Conservation (phyloP, 2,797 vertebrate genomes). For the Loriculus beryllinus region DNA sequence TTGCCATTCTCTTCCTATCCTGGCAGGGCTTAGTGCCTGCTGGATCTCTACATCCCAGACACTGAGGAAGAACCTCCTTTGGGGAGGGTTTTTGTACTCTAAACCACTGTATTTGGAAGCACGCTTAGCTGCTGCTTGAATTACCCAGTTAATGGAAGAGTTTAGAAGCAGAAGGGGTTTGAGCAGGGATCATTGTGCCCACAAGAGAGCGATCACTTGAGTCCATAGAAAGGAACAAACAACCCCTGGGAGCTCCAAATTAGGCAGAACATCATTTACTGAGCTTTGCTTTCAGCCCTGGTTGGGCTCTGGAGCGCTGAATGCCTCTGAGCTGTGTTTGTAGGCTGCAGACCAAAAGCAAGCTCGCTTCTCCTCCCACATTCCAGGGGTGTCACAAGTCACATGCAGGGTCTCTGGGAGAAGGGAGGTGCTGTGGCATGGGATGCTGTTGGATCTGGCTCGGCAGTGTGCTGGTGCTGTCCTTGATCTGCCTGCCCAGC, state of each 20-base stretch:
- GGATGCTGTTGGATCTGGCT: background rate
- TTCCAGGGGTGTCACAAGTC: background rate
- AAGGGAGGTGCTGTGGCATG: background rate
- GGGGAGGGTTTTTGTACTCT: background rate
- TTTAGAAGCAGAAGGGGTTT: background rate
- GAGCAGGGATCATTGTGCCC: background rate
- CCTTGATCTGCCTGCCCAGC: background rate
- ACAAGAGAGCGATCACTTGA: background rate
- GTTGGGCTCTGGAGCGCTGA: background rate
- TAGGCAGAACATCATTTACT: background rate
- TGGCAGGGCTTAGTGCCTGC: background rate
- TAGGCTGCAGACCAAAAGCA: background rate
- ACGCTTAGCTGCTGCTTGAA: background rate
- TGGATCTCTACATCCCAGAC: background rate
- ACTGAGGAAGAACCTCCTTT: background rate
- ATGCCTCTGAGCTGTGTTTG: background rate
- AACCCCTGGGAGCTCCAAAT: background rate
- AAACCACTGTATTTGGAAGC: background rate
- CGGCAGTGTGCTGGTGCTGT: accelerated
- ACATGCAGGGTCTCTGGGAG: accelerated
- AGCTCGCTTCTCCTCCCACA: background rate
- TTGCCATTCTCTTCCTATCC: background rate
- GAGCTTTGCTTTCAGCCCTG: background rate
- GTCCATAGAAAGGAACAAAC: background rate
- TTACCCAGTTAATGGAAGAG: background rate